A percentile compares a stretch with the other conserved stretches of the same genome.
Conservation (phyloP, 64 coral and sea anemone species). For the Acropora tenuis region DNA sequence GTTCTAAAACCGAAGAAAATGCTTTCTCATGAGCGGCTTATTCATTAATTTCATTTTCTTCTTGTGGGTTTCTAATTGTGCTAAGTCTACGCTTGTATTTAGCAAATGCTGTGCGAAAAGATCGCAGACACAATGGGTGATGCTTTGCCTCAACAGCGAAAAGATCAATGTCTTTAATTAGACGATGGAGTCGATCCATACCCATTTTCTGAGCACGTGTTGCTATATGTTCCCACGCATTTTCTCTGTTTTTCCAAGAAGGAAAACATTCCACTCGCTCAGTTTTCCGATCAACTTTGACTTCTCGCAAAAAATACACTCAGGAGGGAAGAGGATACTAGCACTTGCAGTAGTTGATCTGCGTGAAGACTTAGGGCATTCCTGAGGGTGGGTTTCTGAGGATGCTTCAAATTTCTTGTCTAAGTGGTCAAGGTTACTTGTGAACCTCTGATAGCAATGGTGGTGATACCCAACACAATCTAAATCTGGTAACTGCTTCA, state of each 20-base stretch:
- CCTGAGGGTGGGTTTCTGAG: background rate
- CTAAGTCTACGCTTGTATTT: conserved; percentile 20
- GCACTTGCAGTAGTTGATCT: background rate
- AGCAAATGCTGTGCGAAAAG: conserved; percentile 23
- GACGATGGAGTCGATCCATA: conserved; percentile 2
- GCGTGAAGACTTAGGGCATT: background rate
- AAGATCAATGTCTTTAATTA: conserved; percentile 30
- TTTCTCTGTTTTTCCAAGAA: background rate
- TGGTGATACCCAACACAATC: background rate
- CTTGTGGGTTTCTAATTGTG: background rate
- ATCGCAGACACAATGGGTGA: conserved; percentile 19
- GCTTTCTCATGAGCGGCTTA: conserved; percentile 5
- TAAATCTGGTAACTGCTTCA: background rate
- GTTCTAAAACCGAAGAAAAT: conserved; percentile 10
- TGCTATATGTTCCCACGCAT: conserved; percentile 20
- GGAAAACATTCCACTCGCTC: conserved; percentile 12
- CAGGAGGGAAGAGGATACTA: background rate
- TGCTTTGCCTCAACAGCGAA: conserved; percentile 47
- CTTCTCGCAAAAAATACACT: conserved; percentile 4
- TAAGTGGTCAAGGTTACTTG: background rate
- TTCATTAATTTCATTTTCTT: conserved; percentile 1
- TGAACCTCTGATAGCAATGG: background rate
- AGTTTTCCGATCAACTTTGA: background rate
- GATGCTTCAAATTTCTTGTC: background rate
- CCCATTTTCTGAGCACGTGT: background rate